Percentiles rank a stretch among this genome's conserved stretches.
Conservation (phyloP, 1,140 invertebrate genomes). For the Nymphalis io region DNA sequence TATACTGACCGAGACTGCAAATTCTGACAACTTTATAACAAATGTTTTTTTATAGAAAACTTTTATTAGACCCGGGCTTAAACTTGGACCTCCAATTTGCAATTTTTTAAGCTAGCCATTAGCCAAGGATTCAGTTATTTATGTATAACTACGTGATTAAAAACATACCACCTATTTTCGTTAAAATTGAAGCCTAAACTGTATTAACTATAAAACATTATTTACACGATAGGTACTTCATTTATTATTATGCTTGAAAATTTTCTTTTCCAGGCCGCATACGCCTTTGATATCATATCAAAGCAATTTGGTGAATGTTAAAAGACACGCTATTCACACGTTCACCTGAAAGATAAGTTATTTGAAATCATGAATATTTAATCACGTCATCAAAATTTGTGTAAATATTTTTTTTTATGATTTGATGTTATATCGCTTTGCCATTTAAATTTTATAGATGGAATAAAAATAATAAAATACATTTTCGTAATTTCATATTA, state of each 20-base stretch:
- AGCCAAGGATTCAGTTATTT: too few species aligned
- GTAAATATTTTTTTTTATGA: neutral
- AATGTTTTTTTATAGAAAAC: too few species aligned
- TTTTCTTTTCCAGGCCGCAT: neutral
- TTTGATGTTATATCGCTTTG: constrained; percentile 1
- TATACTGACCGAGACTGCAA: too few species aligned
- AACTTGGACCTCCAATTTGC: too few species aligned
- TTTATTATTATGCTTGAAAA: constrained; percentile 22
- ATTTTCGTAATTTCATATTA: too few species aligned
- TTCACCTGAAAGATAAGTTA: constrained; percentile 21
- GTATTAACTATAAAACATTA: constrained; percentile 20
- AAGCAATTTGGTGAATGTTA: constrained; percentile 18
- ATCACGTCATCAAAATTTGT: constrained; percentile 14
- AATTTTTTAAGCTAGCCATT: too few species aligned
- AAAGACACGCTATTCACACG: constrained; percentile 1
- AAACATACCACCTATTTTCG: too few species aligned
- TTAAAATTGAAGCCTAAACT: neutral
- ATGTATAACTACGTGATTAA: too few species aligned
- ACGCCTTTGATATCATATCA: constrained; percentile 25
- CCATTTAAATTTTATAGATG: neutral
- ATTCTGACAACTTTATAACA: too few species aligned
- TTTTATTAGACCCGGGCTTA: too few species aligned
- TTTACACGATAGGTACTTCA: constrained; percentile 1
- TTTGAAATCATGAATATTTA: constrained; percentile 25
- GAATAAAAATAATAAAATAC: neutral